phyloP scores from a whole-genome alignment of 2,888 invertebrate genomes.

The Erebia aethiops region DNA sequence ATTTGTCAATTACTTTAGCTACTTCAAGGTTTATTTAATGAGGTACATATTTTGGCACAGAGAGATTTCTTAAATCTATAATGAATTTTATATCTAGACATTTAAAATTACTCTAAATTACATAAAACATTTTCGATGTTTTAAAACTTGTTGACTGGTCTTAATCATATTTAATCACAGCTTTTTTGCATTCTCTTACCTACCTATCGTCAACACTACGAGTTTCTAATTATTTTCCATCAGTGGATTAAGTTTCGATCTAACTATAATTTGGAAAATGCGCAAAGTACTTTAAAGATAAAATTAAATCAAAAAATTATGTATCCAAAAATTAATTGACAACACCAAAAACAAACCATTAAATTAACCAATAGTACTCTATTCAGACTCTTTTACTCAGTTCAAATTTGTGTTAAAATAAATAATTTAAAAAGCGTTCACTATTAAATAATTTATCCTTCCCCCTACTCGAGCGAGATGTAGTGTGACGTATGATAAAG shows the following conservation, averaged over 20 bases:
- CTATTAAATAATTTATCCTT: conserved; percentile 25
- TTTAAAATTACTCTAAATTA: conserved; percentile 72
- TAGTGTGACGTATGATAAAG: conserved; percentile 50
- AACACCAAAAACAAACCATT: conserved; percentile 23
- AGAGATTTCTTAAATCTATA: conserved; percentile 84
- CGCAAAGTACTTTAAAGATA: conserved; percentile 19
- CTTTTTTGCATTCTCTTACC: conserved; percentile 78
- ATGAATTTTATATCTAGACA: conserved; percentile 71
- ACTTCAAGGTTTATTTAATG: conserved; percentile 84
- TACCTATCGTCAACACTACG: conserved; percentile 77
- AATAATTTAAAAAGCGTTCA: conserved; percentile 22
- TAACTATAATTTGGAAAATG: conserved; percentile 48
- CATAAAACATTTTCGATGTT: conserved; percentile 82
- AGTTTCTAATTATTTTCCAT: conserved; percentile 67
- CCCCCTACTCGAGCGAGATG: conserved; percentile 35
- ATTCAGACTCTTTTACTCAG: conserved; percentile 37
- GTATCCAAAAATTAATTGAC: conserved; percentile 21
- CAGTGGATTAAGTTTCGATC: conserved; percentile 73
- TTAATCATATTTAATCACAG: conserved; percentile 82
- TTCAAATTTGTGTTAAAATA: conserved; percentile 30
- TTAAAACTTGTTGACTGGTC: conserved; percentile 82
- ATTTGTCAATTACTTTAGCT: conserved; percentile 75
- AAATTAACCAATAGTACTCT: conserved; percentile 35
- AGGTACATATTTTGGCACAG: conserved; percentile 93
- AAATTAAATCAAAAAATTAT: conserved; percentile 14